A percentile compares a stretch with the other conserved stretches of the same genome.
These are phyloP conservation scores for Cliona cf. orientalis DNA, from an alignment of 37 sponge, comb jelly and placozoan species.

Conservation along the genomic window DNA sequence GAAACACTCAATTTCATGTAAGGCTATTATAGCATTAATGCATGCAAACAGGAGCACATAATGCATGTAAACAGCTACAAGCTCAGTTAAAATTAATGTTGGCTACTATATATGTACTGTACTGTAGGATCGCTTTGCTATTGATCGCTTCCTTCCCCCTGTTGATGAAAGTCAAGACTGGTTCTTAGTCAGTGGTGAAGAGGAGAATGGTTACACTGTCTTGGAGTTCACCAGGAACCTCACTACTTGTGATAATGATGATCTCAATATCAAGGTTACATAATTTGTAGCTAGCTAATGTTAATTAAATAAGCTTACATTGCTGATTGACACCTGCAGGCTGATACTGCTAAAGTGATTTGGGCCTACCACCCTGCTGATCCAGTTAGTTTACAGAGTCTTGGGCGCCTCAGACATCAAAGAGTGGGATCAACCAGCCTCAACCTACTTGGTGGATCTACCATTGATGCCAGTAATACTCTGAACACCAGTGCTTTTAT, in stretches of 20 bases:
- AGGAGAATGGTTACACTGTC: conserved; percentile 60
- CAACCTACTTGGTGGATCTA: conserved; percentile 32
- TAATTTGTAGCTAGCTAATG: not conserved
- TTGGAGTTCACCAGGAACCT: conserved; percentile 60
- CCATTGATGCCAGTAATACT: not conserved
- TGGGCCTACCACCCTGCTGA: conserved; percentile 9
- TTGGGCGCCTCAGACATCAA: not conserved
- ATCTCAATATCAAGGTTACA: conserved; percentile 6
- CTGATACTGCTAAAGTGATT: conserved; percentile 18
- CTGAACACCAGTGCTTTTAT: not conserved
- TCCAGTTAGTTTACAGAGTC: not conserved
- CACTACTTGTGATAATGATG: conserved; percentile 44
- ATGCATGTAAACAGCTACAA: not conserved
- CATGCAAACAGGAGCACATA: not conserved
- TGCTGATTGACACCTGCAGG: not conserved
- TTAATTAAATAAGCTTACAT: not conserved
- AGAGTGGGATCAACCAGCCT: not conserved
- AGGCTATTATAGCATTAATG: not conserved
- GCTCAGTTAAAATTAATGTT: not conserved
- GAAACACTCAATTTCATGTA: conserved; percentile 12
- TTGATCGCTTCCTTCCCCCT: conserved; percentile 16
- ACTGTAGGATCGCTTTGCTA: conserved; percentile 58
- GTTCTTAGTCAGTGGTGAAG: conserved; percentile 42
- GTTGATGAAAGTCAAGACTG: conserved; percentile 42
- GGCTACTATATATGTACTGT: not conserved